These are phyloP conservation scores for Atherinomorus stipes DNA, from an alignment of 2,113 vertebrate species.

Conservation along the genomic window DNA sequence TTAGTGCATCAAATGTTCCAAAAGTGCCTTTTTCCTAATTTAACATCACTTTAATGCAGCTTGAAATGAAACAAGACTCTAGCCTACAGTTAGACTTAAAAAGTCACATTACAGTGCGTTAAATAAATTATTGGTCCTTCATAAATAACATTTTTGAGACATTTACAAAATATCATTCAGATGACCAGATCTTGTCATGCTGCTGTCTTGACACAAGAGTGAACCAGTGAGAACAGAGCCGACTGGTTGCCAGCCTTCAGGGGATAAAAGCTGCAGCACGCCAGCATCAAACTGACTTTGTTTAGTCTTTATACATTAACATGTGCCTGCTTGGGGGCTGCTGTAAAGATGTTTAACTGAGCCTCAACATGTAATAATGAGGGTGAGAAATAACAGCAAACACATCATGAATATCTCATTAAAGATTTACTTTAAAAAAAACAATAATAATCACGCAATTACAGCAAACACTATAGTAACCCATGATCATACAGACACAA, in stretches of 20 bases:
- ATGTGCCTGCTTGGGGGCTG: background rate
- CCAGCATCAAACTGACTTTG: background rate
- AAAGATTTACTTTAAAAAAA: too few relatives aligned
- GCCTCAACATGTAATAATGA: background rate
- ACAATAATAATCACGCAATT: too few relatives aligned
- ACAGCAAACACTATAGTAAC: background rate
- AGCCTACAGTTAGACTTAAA: too few relatives aligned
- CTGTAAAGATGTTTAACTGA: background rate
- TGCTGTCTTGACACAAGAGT: background rate
- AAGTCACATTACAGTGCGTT: background rate
- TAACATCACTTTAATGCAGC: constrained; percentile 18
- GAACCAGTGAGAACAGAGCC: background rate
- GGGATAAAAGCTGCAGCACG: background rate
- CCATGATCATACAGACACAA: too few relatives aligned
- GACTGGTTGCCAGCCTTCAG: background rate
- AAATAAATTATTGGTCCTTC: background rate
- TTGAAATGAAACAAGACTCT: background rate
- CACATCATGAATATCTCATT: background rate
- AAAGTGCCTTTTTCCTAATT: constrained; percentile 15
- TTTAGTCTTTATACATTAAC: constrained; percentile 1
- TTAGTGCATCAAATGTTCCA: constrained; percentile 14
- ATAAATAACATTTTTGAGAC: background rate
- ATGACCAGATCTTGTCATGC: background rate
- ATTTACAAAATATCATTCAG: background rate
- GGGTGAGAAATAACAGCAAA: background rate